A percentile compares a stretch with the other conserved stretches of the same genome.
Conservation (phyloP, 2,113 vertebrate species). For the Pogona vitticeps region DNA sequence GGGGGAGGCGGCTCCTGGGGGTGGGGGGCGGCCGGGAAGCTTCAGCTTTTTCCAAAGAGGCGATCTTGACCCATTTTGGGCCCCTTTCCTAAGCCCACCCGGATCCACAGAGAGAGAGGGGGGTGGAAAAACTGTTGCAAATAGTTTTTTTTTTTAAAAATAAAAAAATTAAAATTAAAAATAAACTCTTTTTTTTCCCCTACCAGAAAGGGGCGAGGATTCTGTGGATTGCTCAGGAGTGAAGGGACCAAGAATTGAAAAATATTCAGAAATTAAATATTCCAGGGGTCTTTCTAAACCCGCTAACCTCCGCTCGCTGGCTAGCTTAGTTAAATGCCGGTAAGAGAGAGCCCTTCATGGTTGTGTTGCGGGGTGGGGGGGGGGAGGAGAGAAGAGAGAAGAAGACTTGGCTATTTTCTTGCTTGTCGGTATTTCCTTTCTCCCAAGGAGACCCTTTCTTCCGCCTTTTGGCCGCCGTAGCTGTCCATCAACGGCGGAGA, state of each 20-base stretch:
- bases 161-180: too few relatives aligned
- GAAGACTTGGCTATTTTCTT: neutral
- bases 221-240: neutral
- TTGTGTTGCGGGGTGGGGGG: neutral
- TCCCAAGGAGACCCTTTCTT: conserved; percentile 5
- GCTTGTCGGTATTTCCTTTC: neutral
- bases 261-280: neutral
- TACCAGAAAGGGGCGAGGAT: neutral
- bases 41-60: neutral
- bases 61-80: neutral
- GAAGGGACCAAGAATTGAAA: neutral
- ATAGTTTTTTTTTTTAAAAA: neutral
- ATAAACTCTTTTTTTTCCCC: neutral
- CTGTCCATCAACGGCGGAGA: conserved; percentile 44
- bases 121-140: neutral
- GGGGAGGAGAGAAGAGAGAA: neutral
- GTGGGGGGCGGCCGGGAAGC: neutral
- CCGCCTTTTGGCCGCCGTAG: neutral
- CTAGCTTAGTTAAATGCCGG: neutral
- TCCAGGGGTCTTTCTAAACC: neutral
- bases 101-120: neutral
- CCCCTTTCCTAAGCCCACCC: neutral
- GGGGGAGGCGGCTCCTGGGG: neutral
- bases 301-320: too few relatives aligned
- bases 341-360: too few relatives aligned